Evolutionary conservation across 1,140 invertebrate species (phyloP), one percentile per base, ranked within the genome.

Genomic region (Fragariocoptes setiger): DNA sequence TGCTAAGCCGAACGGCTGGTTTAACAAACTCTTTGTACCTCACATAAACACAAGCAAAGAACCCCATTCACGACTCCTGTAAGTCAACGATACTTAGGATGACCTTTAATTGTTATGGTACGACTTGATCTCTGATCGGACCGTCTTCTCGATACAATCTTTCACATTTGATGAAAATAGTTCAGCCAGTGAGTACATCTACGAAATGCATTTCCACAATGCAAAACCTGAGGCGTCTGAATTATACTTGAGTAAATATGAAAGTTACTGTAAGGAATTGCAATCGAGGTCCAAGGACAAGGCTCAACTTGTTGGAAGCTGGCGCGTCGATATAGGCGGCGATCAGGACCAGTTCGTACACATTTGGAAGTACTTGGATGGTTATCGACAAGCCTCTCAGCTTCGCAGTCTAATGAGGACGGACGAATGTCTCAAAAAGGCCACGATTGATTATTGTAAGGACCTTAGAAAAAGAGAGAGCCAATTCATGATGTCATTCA

Each of bases 331-430:
- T 46, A 77, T 92, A 37, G n/a, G n/a, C n/a, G 88, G 88, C n/a
- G 83, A 90, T 54, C 72, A 90, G 62, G 86, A 95, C 65, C 85
- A 94, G 62, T 78, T 78, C 21, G 61, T 92, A 44, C 83, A 94
- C 60, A 63, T 94, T 35, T 94, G 83, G 83, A 71, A 72, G 50
- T 88, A 83, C 54, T 74, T 69, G 38, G 80, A 82, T 44, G 85
- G 86, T 19, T 94, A 86, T 44, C 25, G 57, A 68, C 74, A 49
- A 71, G 70, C 44, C 71, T 88, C 50, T 79, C 86, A 60, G 64
- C 68, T 51, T 4, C 21, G 49, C 4, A 44, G 47, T 3, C 21
- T 45, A 5, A 38, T 45, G 14, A 38, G 42, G 5, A 40, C 31
- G 17, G 51, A 52, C 38, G 14, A 22, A 74, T 71, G 78, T 50